phyloP scores from a whole-genome alignment of 1,140 invertebrate genomes.

The Drosophila oshimai region DNA sequence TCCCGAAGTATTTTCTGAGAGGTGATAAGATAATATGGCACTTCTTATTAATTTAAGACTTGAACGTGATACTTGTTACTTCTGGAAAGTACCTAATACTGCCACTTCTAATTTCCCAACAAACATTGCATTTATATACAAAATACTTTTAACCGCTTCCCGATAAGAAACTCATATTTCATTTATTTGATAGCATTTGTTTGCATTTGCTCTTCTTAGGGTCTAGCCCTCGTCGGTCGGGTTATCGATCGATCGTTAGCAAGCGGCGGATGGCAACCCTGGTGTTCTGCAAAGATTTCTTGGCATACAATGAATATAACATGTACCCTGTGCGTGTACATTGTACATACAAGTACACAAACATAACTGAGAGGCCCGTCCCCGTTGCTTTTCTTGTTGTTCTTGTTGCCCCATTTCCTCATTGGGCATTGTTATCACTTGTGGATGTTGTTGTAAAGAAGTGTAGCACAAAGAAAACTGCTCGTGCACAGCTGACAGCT shows the following conservation, averaged over 20 bases:
- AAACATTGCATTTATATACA: not conserved
- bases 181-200: not conserved
- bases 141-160: not conserved
- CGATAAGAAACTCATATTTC: constrained; percentile 1
- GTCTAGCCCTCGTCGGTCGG: constrained; percentile 2
- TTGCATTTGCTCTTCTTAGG: not conserved
- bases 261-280: constrained; percentile 9
- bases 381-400: constrained; percentile 4
- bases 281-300: constrained; percentile 22
- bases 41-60: not conserved
- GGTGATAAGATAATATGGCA: not conserved
- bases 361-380: constrained; percentile 17
- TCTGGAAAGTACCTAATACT: not conserved
- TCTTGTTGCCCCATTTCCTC: constrained; percentile 40
- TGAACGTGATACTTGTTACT: not conserved
- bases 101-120: not conserved
- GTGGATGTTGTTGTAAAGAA: constrained; percentile 35
- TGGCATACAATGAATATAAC: not conserved
- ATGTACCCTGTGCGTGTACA: not conserved
- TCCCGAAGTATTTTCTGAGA: not conserved
- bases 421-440: constrained; percentile 68
- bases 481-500: constrained; percentile 71
- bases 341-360: not conserved
- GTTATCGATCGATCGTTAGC: not conserved
- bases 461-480: constrained; percentile 64